Conservation (phyloP, 2,797 vertebrate species). For the Benthosema pterotum region DNA sequence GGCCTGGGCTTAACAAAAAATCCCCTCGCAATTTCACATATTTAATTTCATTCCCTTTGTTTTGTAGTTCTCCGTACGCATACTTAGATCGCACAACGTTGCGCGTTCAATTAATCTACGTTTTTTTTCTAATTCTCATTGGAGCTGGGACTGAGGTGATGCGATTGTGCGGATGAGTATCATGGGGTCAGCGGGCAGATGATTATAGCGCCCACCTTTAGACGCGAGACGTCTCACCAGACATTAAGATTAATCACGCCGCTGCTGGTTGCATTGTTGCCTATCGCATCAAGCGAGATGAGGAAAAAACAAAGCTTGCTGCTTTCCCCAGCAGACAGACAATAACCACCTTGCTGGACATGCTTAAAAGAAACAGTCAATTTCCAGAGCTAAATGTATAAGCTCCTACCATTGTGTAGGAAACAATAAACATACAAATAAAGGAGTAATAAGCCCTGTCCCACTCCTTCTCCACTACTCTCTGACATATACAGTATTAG, state of each 20-base stretch:
- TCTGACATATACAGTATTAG: conserved; percentile 26
- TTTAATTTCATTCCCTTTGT: conserved; percentile 43
- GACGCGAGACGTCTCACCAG: conserved; percentile 66
- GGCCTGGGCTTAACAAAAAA: conserved; percentile 75
- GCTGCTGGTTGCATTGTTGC: conserved; percentile 38
- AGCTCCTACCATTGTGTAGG: conserved; percentile 5
- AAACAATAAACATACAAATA: conserved; percentile 24
- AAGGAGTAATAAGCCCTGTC: conserved; percentile 35
- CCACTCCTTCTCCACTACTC: conserved; percentile 10
- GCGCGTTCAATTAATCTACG: conserved; percentile 59
- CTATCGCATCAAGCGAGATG: conserved; percentile 23
- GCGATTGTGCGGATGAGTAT: conserved; percentile 62
- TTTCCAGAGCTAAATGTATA: background rate
- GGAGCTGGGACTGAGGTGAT: conserved; percentile 50
- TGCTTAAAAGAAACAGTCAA: conserved; percentile 20
- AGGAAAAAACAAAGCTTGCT: background rate
- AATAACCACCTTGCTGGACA: conserved; percentile 1
- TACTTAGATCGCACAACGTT: conserved; percentile 38
- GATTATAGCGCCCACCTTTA: conserved; percentile 81
- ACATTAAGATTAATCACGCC: conserved; percentile 82
- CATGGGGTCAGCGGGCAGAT: conserved; percentile 84
- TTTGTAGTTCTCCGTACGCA: conserved; percentile 24
- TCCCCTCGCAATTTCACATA: conserved; percentile 34
- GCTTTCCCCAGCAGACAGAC: conserved; percentile 9
- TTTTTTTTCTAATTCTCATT: conserved; percentile 56